These are phyloP conservation scores for Stenodema calcarata DNA, from an alignment of 2,888 invertebrate genomes.

Conservation along the genomic window DNA sequence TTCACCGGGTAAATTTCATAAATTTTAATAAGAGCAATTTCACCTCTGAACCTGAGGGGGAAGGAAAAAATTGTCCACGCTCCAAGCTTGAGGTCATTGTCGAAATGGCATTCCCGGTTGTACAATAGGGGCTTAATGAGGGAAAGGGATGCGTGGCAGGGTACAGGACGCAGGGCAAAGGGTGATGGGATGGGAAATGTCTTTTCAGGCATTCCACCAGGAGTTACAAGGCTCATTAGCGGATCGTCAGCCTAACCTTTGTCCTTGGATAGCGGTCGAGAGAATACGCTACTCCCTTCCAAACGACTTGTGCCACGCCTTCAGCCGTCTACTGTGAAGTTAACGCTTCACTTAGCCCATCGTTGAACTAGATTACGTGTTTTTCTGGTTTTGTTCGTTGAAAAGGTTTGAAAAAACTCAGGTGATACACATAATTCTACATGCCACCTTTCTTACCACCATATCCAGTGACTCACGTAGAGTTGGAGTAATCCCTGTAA, in stretches of 20 bases:
- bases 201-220: slow-evolving; percentile 29
- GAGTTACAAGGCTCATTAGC: slow-evolving; percentile 45
- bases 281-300: not conserved
- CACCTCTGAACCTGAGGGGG: slow-evolving; percentile 24
- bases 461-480: no score
- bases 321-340: not conserved
- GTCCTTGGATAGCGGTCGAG: slow-evolving; percentile 14
- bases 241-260: slow-evolving; percentile 40
- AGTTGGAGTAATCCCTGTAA: no score
- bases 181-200: slow-evolving; percentile 18
- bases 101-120: slow-evolving; percentile 45
- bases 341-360: slow-evolving; percentile 1
- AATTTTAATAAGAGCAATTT: slow-evolving; percentile 45
- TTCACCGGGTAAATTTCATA: slow-evolving; percentile 32
- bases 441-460: no score
- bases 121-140: slow-evolving; percentile 49
- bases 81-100: slow-evolving; percentile 24
- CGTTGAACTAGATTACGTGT: not conserved
- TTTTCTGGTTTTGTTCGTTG: not conserved
- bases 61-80: slow-evolving; percentile 28
- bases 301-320: not conserved
- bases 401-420: no score
- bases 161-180: not conserved
- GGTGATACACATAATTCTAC: no score
- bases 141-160: slow-evolving; percentile 31